Conservation (phyloP, 2,113 vertebrate genomes). For the Nibea albiflora region DNA sequence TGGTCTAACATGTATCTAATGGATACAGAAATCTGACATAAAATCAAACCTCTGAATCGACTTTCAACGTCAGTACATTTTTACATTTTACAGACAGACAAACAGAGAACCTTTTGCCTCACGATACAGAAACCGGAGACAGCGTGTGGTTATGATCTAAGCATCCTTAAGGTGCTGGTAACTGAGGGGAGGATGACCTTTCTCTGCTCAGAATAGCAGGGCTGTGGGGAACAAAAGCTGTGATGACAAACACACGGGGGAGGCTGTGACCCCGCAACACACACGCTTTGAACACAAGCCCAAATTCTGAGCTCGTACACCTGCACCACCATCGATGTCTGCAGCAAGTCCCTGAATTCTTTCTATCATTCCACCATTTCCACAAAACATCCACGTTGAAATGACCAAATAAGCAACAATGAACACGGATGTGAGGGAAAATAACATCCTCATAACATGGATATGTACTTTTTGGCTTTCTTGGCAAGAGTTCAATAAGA, state of each 20-base stretch:
- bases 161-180: slow-evolving; percentile 51
- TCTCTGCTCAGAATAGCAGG: slow-evolving; percentile 68
- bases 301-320: not conserved
- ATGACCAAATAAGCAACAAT: too few relatives aligned
- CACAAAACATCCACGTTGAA: not conserved
- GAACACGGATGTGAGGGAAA: too few relatives aligned
- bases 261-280: slow-evolving; percentile 41
- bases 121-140: slow-evolving; percentile 12
- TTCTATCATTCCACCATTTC: not conserved
- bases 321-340: not conserved
- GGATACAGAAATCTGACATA: not conserved
- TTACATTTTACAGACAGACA: not conserved
- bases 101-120: not conserved
- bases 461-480: too few relatives aligned
- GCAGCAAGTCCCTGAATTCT: too few relatives aligned
- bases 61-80: not conserved
- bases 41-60: not conserved
- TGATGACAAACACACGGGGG: slow-evolving; percentile 62
- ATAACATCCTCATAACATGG: too few relatives aligned
- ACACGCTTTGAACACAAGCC: slow-evolving; percentile 28
- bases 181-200: slow-evolving; percentile 62
- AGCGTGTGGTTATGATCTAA: slow-evolving; percentile 32
- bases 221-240: slow-evolving; percentile 59
- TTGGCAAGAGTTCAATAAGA: too few relatives aligned
- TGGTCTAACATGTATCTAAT: not conserved